Evolutionary conservation across 2,888 invertebrate species (phyloP).

Genomic region (Hipparchia semele): DNA sequence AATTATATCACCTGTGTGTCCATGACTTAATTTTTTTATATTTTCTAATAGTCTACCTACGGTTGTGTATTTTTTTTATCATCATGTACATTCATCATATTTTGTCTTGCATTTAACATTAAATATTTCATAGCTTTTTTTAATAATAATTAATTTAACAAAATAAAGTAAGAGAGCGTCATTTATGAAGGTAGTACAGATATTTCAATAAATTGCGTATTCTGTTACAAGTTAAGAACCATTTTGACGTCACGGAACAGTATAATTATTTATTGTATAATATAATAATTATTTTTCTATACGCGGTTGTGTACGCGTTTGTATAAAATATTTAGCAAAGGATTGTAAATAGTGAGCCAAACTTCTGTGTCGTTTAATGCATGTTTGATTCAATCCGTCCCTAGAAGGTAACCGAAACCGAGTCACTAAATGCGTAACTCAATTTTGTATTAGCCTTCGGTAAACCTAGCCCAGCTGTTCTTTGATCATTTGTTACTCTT

Average conservation of each 20-base stretch:
- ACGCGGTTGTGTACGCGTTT: constrained; percentile 3
- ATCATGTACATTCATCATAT: constrained; percentile 52
- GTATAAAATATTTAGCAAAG: constrained; percentile 42
- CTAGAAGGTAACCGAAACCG: constrained; percentile 51
- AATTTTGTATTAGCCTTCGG: constrained; percentile 24
- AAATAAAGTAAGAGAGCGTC: not conserved
- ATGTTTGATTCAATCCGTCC: constrained; percentile 73
- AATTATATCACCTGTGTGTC: constrained; percentile 19
- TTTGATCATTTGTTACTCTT: constrained; percentile 11
- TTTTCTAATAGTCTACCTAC: constrained; percentile 24
- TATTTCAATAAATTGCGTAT: not conserved
- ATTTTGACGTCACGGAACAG: not conserved
- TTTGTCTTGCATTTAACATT: constrained; percentile 65
- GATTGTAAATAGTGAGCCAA: constrained; percentile 47
- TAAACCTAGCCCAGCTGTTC: constrained; percentile 24
- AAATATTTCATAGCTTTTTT: constrained; percentile 29
- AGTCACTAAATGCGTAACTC: constrained; percentile 17
- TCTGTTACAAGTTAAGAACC: not conserved
- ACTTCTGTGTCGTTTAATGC: constrained; percentile 44
- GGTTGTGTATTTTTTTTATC: constrained; percentile 63
- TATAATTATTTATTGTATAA: not conserved
- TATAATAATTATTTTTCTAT: constrained; percentile 7
- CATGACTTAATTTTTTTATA: constrained; percentile 22
- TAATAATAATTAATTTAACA: not conserved
- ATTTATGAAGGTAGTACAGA: not conserved